Evolutionary conservation across 2,797 vertebrate genomes (phyloP).

Genomic region (Myiotriccus ornatus): DNA sequence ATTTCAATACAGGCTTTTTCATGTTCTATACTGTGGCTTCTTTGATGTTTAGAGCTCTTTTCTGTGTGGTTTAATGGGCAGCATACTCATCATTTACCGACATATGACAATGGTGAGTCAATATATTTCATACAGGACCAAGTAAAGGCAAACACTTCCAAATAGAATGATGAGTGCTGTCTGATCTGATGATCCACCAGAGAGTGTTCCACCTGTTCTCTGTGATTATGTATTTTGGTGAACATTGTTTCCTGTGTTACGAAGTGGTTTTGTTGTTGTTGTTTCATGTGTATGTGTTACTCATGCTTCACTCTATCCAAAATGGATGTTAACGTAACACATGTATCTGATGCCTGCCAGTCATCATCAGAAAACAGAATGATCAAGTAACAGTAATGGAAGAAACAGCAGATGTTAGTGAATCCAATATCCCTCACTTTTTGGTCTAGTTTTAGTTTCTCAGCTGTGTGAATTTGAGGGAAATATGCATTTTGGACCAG

Average conservation of each 20-base stretch:
- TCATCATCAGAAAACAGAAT: background rate
- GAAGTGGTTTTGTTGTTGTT: background rate
- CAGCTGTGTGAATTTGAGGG: constrained; percentile 36
- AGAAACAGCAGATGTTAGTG: background rate
- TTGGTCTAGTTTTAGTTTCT: constrained; percentile 43
- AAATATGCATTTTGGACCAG: constrained; percentile 33
- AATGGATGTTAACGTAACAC: background rate
- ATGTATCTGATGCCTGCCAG: background rate
- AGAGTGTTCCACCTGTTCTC: background rate
- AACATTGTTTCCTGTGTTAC: background rate
- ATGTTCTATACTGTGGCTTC: background rate
- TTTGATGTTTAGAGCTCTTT: background rate
- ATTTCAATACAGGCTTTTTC: background rate
- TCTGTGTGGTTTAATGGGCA: background rate
- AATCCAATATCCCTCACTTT: background rate
- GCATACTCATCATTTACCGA: background rate
- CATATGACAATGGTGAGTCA: background rate
- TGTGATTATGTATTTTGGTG: background rate
- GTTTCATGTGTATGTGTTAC: background rate
- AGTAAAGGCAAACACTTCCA: background rate
- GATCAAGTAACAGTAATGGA: background rate
- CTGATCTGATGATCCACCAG: background rate
- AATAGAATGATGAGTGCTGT: background rate
- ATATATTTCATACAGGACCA: background rate
- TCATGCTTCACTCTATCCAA: background rate